A percentile compares a stretch with the other conserved stretches of the same genome.
Evolutionary conservation across 2,888 invertebrate genomes (phyloP).

Genomic region (Drosophila meridiana): DNA sequence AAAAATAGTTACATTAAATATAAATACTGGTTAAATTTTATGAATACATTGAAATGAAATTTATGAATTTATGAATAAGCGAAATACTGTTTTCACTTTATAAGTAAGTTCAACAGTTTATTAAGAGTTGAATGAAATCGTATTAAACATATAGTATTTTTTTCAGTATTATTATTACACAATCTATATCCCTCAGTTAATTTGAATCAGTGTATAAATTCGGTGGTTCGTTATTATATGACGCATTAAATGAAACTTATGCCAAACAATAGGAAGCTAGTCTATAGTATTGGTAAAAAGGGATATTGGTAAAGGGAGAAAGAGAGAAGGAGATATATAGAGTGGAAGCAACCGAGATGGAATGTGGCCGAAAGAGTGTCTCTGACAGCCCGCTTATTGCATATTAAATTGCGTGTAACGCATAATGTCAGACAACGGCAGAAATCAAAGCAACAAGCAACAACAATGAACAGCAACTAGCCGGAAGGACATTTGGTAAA

Average conservation of each 20-base stretch:
- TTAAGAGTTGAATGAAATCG: neutral
- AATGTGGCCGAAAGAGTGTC: conserved; percentile 38
- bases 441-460: conserved; percentile 53
- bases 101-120: neutral
- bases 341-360: neutral
- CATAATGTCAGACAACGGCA: conserved; percentile 47
- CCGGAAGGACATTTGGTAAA: conserved; percentile 58
- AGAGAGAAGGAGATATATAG: neutral
- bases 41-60: too few relatives aligned
- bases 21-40: too few relatives aligned
- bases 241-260: neutral
- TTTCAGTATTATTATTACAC: neutral
- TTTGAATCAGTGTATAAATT: neutral
- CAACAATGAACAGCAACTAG: conserved; percentile 21
- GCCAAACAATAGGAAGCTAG: neutral
- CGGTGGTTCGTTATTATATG: neutral
- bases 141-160: too few relatives aligned
- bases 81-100: neutral
- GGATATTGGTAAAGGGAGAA: too few relatives aligned
- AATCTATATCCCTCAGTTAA: neutral
- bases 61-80: too few relatives aligned
- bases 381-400: conserved; percentile 76
- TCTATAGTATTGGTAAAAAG: neutral
- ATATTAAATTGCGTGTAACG: conserved; percentile 65
- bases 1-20: too few relatives aligned